Conservation (phyloP, 2,888 invertebrate species). For the Palloptera scutellata region DNA sequence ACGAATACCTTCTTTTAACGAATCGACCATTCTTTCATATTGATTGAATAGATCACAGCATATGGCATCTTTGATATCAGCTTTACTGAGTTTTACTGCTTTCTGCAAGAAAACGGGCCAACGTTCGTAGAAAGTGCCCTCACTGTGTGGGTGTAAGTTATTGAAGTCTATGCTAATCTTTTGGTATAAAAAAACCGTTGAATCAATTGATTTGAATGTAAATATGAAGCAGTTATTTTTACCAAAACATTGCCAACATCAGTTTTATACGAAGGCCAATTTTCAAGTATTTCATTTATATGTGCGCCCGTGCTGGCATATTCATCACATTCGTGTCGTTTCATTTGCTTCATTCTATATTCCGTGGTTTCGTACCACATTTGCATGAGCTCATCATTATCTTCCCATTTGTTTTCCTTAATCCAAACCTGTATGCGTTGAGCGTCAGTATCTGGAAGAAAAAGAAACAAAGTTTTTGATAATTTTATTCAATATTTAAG, state of each 20-base stretch:
- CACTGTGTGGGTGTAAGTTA: constrained; percentile 14
- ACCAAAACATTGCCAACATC: constrained; percentile 22
- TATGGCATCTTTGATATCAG: constrained; percentile 2
- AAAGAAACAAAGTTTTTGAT: background rate
- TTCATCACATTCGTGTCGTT: constrained; percentile 14
- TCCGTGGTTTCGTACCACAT: constrained; percentile 23
- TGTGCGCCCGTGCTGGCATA: background rate
- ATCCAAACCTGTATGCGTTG: constrained; percentile 21
- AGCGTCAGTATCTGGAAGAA: constrained; percentile 17
- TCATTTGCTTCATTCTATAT: constrained; percentile 16
- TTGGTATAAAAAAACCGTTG: background rate
- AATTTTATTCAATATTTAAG: too few species aligned
- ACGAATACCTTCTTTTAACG: constrained; percentile 12
- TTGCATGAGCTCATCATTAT: constrained; percentile 22
- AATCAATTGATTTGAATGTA: background rate
- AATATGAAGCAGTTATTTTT: background rate
- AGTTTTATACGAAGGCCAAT: constrained; percentile 22
- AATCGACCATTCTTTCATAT: constrained; percentile 7
- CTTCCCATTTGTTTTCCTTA: constrained; percentile 17
- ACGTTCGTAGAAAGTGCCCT: constrained; percentile 20
- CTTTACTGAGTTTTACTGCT: constrained; percentile 21
- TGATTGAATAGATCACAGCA: constrained; percentile 20
- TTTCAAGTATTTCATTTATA: constrained; percentile 18
- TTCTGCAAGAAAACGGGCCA: constrained; percentile 24
- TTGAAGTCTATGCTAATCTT: constrained; percentile 27